These are phyloP conservation scores for Siniperca undulata DNA, from an alignment of 2,797 vertebrate genomes.

Conservation along the genomic window DNA sequence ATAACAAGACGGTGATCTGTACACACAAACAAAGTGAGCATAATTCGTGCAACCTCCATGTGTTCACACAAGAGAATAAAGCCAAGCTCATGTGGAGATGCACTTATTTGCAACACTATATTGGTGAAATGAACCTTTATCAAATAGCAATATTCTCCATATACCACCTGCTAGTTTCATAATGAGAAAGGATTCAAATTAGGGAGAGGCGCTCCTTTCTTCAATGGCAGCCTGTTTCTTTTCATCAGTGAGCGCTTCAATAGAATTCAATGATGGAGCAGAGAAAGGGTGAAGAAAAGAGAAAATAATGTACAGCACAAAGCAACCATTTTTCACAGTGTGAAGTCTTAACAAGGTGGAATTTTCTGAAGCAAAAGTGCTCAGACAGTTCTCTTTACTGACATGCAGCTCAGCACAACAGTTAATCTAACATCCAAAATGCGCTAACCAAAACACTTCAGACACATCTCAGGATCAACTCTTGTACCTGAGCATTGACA, in stretches of 20 bases:
- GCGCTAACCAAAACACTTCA: not conserved
- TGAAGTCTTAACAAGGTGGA: slow-evolving; percentile 48
- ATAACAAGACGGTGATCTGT: slow-evolving; percentile 25
- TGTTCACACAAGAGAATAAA: slow-evolving; percentile 52
- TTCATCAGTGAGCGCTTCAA: slow-evolving; percentile 69
- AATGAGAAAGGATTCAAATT: slow-evolving; percentile 77
- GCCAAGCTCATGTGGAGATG: slow-evolving; percentile 55
- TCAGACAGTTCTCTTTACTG: not conserved
- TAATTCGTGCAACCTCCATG: slow-evolving; percentile 30
- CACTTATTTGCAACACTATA: slow-evolving; percentile 63
- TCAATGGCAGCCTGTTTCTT: slow-evolving; percentile 67
- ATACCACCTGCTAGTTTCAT: slow-evolving; percentile 78
- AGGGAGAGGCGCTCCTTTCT: slow-evolving; percentile 63
- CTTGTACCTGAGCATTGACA: not conserved
- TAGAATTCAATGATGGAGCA: slow-evolving; percentile 58
- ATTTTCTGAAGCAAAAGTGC: slow-evolving; percentile 28
- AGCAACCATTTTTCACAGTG: slow-evolving; percentile 39
- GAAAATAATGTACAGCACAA: slow-evolving; percentile 50
- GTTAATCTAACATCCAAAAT: not conserved
- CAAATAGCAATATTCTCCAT: slow-evolving; percentile 79
- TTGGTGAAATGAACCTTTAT: slow-evolving; percentile 80
- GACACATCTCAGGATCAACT: not conserved
- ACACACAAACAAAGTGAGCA: slow-evolving; percentile 5
- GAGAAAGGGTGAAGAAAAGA: slow-evolving; percentile 43
- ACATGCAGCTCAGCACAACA: not conserved